Evolutionary conservation across 2,888 invertebrate species (phyloP), one percentile per base, ranked within the genome.

Genomic region (Pollenia griseotomentosa): DNA sequence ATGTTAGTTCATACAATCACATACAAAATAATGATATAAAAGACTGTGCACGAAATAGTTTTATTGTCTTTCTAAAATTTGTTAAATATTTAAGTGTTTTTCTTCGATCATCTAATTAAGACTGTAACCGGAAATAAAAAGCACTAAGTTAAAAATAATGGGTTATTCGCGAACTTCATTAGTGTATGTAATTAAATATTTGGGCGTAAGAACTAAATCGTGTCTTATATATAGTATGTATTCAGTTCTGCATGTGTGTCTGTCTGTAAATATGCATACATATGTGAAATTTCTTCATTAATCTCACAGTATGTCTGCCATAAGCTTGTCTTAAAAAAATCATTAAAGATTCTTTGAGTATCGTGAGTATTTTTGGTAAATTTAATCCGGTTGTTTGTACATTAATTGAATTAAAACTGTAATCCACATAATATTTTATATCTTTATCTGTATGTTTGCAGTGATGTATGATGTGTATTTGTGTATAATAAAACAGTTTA

Each of bases 401-500:
- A 89, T 88, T 92, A 91, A 91, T 91, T 91, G 90, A 92, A 92
- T 92, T 33, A 33, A 91, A 91, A 91, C 90, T 89, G 88, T 90
- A 90, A 91, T 90, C 89, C 89, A 88, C 89, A 89, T 89, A 87
- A 91, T 82, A 78, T 77, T 70, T 83, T 78, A n/a, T 80, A 16
- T 61, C 14, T 48, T 19, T 55, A 14, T 73, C 19, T 71, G 16
- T 63, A 51, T 74, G 33, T 55, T 55, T 59, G 59, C 51, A 83
- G 61, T 11, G 16, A 44, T 57, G 19, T 46, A 66, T 46, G n/a
- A 59, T 74, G 14, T 48, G 79, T 83, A 80, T 74, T 68, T 85
- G 46, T 59, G 75, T 86, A 88, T 78, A 23, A 68, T 74, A 75
- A 61, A 14, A 75, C 59, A 59, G 8, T 71, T 83, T 23, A 63